These are phyloP conservation scores for Psittacula echo DNA, from an alignment of 2,797 vertebrate genomes.

Conservation along the genomic window DNA sequence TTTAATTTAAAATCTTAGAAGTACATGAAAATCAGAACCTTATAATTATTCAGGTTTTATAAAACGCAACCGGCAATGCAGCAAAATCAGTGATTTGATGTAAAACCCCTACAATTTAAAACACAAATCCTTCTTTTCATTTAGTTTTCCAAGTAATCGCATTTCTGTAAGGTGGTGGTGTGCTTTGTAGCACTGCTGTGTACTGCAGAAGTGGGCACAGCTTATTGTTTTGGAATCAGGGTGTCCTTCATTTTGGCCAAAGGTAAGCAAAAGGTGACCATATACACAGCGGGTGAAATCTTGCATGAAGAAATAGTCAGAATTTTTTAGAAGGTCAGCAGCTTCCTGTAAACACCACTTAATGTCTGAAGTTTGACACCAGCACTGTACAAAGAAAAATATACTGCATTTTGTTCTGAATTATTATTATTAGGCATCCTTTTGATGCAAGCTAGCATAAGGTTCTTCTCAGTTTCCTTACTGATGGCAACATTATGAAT, in stretches of 20 bases:
- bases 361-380: background rate
- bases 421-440: background rate
- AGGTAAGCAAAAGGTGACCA: background rate
- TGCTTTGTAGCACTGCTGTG: background rate
- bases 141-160: background rate
- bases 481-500: background rate
- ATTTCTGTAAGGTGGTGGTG: background rate
- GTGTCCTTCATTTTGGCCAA: background rate
- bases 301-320: background rate
- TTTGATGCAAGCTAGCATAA: background rate
- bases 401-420: background rate
- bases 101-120: background rate
- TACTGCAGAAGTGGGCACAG: background rate
- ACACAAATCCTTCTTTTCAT: background rate
- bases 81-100: background rate
- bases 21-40: background rate
- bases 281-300: background rate
- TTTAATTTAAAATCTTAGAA: background rate
- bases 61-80: background rate
- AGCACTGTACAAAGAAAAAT: background rate
- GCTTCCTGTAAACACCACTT: background rate
- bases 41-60: background rate
- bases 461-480: background rate
- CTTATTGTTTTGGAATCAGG: background rate
- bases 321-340: background rate